Conservation (phyloP, 1,140 invertebrate genomes). For the Maconellicoccus hirsutus region DNA sequence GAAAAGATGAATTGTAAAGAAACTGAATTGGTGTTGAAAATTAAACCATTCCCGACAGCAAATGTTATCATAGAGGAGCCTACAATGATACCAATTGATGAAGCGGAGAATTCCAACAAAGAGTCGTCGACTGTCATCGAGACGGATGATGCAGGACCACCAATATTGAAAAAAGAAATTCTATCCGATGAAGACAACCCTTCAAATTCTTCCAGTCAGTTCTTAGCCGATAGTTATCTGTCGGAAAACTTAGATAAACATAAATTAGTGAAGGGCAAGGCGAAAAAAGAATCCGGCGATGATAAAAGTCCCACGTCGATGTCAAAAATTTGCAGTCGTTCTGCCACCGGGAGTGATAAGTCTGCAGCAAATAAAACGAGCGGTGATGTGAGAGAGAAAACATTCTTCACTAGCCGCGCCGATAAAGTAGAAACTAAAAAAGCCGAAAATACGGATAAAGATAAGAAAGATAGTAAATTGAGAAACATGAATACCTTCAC, state of each 20-base stretch:
- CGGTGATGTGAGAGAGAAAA: conserved; percentile 11
- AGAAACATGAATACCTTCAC: not conserved
- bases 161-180: conserved; percentile 8
- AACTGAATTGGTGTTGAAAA: conserved; percentile 2
- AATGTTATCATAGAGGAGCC: not conserved
- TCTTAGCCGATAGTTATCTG: not conserved
- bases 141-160: not conserved
- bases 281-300: not conserved
- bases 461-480: conserved; percentile 23
- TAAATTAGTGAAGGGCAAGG: not conserved
- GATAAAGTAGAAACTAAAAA: conserved; percentile 11
- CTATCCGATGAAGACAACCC: not conserved
- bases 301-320: not conserved
- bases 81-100: not conserved
- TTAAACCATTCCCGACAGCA: not conserved
- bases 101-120: not conserved
- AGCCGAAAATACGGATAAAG: conserved; percentile 18
- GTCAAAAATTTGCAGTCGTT: not conserved
- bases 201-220: not conserved
- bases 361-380: not conserved
- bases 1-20: not conserved
- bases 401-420: conserved; percentile 4
- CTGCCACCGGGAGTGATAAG: not conserved
- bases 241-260: not conserved
- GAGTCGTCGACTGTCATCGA: not conserved